Evolutionary conservation across 2,797 vertebrate species (phyloP).

Genomic region (Synanceia verrucosa): DNA sequence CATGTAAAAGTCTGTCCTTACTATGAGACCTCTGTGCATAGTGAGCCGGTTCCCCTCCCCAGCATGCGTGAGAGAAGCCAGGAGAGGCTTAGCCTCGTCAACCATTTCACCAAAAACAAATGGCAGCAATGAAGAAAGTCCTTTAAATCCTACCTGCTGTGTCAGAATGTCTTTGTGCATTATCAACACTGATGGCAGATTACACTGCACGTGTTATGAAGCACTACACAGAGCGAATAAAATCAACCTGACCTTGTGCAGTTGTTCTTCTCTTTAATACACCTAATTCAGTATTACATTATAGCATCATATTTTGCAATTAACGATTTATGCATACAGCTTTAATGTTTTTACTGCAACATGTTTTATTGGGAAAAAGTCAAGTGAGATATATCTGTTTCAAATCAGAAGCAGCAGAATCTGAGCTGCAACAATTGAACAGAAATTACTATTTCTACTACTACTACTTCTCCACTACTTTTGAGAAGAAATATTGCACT

Average conservation of each 20-base stretch:
- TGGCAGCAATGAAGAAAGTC: background rate
- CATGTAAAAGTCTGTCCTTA: constrained; percentile 91
- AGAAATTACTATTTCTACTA: background rate
- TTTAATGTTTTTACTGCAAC: background rate
- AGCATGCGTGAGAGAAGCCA: constrained; percentile 69
- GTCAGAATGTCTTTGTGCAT: background rate
- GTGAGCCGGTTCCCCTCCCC: constrained; percentile 80
- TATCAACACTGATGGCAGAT: background rate
- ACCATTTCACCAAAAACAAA: constrained; percentile 56
- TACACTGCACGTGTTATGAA: background rate
- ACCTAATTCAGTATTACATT: background rate
- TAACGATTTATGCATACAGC: background rate
- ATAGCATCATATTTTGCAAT: no score
- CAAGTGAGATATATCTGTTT: background rate
- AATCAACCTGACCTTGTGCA: background rate
- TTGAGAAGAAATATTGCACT: background rate
- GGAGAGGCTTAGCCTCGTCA: constrained; percentile 76
- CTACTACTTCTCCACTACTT: background rate
- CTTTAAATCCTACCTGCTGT: background rate
- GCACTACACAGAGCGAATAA: constrained; percentile 2
- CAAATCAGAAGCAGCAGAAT: background rate
- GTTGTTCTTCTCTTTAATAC: background rate
- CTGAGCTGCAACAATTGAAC: background rate
- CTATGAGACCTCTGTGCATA: constrained; percentile 80
- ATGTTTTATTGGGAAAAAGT: background rate